Conservation (phyloP, 2,797 vertebrate species). For the Gymnoscopelus microlampas region DNA sequence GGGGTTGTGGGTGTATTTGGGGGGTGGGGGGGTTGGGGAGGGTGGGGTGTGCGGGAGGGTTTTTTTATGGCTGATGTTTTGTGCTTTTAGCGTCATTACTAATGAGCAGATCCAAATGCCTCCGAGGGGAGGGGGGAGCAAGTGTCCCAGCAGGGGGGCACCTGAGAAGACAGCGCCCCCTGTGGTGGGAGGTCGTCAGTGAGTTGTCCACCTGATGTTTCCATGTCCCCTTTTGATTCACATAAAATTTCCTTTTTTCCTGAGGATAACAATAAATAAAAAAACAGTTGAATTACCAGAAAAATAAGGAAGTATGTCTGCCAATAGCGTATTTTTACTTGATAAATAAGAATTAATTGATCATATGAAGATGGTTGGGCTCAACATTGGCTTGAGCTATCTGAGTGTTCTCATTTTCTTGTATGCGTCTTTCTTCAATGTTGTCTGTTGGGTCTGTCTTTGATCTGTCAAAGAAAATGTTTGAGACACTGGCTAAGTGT, state of each 20-base stretch:
- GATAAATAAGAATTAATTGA: conserved; percentile 43
- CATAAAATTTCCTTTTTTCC: background rate
- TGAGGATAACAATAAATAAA: conserved; percentile 27
- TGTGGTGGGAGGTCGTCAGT: conserved; percentile 64
- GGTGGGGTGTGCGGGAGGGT: conserved; percentile 30
- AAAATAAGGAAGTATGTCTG: conserved; percentile 39
- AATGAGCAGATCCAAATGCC: conserved; percentile 72
- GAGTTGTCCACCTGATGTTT: conserved; percentile 62
- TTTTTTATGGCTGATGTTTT: conserved; percentile 51
- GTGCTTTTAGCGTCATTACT: conserved; percentile 72
- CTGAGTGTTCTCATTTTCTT: conserved; percentile 60
- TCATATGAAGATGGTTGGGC: conserved; percentile 59
- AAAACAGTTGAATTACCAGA: conserved; percentile 37
- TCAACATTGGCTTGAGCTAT: conserved; percentile 44
- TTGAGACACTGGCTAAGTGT: conserved; percentile 46
- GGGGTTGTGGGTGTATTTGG: conserved; percentile 10
- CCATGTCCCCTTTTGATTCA: conserved; percentile 65
- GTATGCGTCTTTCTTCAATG: conserved; percentile 54
- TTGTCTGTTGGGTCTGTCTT: conserved; percentile 53
- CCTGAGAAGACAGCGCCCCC: conserved; percentile 53
- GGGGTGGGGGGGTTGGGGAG: conserved; percentile 10
- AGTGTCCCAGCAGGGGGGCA: conserved; percentile 48
- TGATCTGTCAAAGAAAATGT: conserved; percentile 45
- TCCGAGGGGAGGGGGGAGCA: conserved; percentile 34
- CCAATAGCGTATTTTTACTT: conserved; percentile 57